Base-by-base conservation (phyloP, 2,888 invertebrate species). In the Cenopis cana region DNA sequence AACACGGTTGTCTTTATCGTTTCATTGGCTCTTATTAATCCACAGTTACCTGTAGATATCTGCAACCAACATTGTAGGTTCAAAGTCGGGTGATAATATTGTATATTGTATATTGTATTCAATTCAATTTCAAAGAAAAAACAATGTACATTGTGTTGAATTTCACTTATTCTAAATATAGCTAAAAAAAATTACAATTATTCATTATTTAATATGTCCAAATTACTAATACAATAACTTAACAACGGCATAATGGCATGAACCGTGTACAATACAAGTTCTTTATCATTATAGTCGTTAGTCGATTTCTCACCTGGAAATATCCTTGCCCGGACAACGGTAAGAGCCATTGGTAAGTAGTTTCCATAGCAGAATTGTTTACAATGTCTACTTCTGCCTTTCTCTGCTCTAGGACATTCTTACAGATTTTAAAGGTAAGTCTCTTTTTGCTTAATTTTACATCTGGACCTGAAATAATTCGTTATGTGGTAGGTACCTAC, bases 341-440 rank as follows among this genome's bases (percentile, higher is more conserved):
- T 72, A 92, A 74, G 41, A 92, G 80, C 93, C 93, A 93, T 68
- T 92, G 93, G 74, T 91, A 93, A n/a, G 89, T 90, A 0, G 91
- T 89, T 55, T 91, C 92, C 11, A 91, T 81, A 20, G 82, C 73
- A 1, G 93, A 89, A 68, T 81, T 85, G 74, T 93, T 93, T 0
- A 87, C 75, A 10, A 93, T 86, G 49, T 85, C 83, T 41, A 93
- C 80, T 1, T 76, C 74, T 74, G 86, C 89, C 67, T 82, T 88
- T 71, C 90, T 84, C 67, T 86, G 79, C 60, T 91, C 90, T 1
- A 81, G 78, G 46, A 86, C 79, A 75, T 88, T 89, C 76, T 88
- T 93, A 72, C 85, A 86, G 69, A 93, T 85, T 71, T 79, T 81
- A 73, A 90, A 93, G 12, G 82, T 73, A 33, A 93, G 61, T 73